These are phyloP conservation scores for Iselma pallidipennis DNA, from an alignment of 2,888 invertebrate genomes.

Conservation along the genomic window DNA sequence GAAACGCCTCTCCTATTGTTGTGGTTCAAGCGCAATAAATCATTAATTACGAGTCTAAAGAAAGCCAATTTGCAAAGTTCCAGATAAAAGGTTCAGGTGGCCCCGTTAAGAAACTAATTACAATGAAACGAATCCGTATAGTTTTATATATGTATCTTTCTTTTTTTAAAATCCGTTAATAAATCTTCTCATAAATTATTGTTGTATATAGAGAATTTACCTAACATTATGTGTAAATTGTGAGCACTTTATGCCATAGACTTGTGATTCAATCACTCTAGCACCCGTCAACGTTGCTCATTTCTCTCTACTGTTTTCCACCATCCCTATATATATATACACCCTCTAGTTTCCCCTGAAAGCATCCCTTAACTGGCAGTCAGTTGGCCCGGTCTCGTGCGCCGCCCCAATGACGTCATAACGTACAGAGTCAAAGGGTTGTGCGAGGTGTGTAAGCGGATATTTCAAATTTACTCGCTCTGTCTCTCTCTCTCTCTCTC, in stretches of 20 bases:
- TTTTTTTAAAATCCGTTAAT: too few species aligned
- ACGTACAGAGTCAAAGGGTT: not conserved
- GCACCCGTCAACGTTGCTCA: not conserved
- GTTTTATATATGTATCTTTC: too few species aligned
- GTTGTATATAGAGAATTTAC: too few species aligned
- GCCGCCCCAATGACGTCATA: slow-evolving; percentile 6
- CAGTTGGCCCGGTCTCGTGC: not conserved
- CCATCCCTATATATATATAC: too few species aligned
- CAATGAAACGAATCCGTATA: slow-evolving; percentile 18
- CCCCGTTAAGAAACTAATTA: slow-evolving; percentile 21
- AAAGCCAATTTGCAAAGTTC: slow-evolving; percentile 22
- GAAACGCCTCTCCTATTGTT: slow-evolving; percentile 8
- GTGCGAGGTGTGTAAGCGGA: not conserved
- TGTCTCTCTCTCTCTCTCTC: not conserved
- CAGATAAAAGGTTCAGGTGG: slow-evolving; percentile 20
- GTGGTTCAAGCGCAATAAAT: slow-evolving; percentile 21
- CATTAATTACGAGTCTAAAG: slow-evolving; percentile 23
- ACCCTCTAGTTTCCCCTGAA: too few species aligned
- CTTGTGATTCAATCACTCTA: not conserved
- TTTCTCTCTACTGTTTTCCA: not conserved
- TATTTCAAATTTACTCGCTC: not conserved
- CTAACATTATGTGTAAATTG: too few species aligned
- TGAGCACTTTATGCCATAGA: too few species aligned
- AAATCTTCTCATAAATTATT: too few species aligned
- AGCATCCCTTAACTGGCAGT: too few species aligned